phyloP scores from a whole-genome alignment of 2,888 invertebrate species.

The Trissolcus japonicus region DNA sequence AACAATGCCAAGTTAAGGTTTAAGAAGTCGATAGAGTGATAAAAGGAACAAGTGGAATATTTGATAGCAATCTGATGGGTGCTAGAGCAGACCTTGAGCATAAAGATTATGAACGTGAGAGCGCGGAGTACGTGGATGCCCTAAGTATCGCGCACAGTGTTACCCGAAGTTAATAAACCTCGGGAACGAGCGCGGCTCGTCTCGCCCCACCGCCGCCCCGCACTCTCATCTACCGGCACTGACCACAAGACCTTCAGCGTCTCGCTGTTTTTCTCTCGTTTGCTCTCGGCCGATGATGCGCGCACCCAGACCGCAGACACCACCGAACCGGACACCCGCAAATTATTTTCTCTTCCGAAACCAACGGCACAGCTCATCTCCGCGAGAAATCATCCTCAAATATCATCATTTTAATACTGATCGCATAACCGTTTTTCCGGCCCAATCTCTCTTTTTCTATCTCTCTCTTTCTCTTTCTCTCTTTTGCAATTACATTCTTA shows the following conservation, averaged over 20 bases:
- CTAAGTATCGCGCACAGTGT: slow-evolving; percentile 62
- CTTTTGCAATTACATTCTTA: too few species aligned
- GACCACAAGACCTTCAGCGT: slow-evolving; percentile 59
- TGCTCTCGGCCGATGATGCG: slow-evolving; percentile 32
- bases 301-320: slow-evolving; percentile 67
- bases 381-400: slow-evolving; percentile 13
- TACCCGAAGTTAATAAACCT: slow-evolving; percentile 69
- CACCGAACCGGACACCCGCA: slow-evolving; percentile 68
- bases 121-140: slow-evolving; percentile 46
- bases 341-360: slow-evolving; percentile 68
- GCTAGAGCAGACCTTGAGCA: slow-evolving; percentile 50
- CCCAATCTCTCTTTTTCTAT: too few species aligned
- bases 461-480: too few species aligned
- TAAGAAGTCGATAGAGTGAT: slow-evolving; percentile 47
- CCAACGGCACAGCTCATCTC: slow-evolving; percentile 62
- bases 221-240: slow-evolving; percentile 63
- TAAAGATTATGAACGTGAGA: slow-evolving; percentile 56
- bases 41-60: slow-evolving; percentile 45
- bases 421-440: too few species aligned
- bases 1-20: slow-evolving; percentile 40
- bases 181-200: slow-evolving; percentile 59
- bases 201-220: neutral
- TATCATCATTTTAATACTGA: slow-evolving; percentile 31
- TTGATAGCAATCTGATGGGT: slow-evolving; percentile 47
- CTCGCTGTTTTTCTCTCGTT: slow-evolving; percentile 50